Conservation (phyloP, 2,888 invertebrate genomes). For the Drosophila robusta region DNA sequence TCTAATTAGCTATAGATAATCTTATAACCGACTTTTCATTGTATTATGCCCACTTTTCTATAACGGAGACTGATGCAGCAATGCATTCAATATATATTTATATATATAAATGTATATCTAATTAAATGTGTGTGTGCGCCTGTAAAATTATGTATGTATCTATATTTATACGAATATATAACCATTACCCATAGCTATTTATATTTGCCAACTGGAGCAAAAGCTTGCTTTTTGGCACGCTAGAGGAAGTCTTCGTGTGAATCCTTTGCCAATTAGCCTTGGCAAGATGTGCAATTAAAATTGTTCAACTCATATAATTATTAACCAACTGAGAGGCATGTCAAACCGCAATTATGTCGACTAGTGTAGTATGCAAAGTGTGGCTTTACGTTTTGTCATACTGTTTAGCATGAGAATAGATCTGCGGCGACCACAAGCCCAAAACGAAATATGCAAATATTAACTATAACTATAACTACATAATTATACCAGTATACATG, state of each 20-base stretch:
- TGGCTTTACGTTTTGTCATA: constrained; percentile 9
- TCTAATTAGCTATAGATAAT: constrained; percentile 42
- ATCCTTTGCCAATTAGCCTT: constrained; percentile 56
- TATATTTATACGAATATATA: constrained; percentile 24
- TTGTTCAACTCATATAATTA: constrained; percentile 50
- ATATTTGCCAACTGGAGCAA: constrained; percentile 5
- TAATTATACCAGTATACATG: constrained; percentile 27
- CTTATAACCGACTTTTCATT: constrained; percentile 31
- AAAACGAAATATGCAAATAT: constrained; percentile 34
- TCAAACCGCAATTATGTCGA: constrained; percentile 34
- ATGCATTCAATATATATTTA: constrained; percentile 33
- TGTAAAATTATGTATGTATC: constrained; percentile 42
- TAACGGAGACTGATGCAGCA: constrained; percentile 69
- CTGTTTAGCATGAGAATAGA: constrained; percentile 6
- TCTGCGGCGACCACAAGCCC: constrained; percentile 6
- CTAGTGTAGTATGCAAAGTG: constrained; percentile 21
- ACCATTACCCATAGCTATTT: constrained; percentile 17
- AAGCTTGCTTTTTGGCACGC: constrained; percentile 46
- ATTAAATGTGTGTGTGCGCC: constrained; percentile 17
- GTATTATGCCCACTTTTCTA: constrained; percentile 48
- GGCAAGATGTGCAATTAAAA: constrained; percentile 65
- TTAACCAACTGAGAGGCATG: constrained; percentile 53
- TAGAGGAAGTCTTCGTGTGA: constrained; percentile 52
- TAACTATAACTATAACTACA: constrained; percentile 28
- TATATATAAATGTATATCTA: constrained; percentile 30